Conservation (phyloP, 2,113 vertebrate species). For the Rhinichthys klamathensis region DNA sequence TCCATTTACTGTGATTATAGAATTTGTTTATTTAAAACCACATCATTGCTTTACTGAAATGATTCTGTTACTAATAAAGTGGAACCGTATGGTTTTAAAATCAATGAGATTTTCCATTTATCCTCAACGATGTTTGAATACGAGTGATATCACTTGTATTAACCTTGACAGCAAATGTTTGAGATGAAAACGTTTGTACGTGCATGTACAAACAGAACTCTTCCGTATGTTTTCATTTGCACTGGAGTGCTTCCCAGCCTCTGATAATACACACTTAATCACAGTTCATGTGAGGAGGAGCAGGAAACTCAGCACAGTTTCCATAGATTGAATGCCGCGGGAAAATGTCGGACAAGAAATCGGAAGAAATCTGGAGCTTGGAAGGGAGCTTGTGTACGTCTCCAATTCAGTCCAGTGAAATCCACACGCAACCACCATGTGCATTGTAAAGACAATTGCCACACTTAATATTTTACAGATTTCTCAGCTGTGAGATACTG, state of each 20-base stretch:
- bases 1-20: too few species aligned
- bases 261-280: neutral
- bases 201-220: neutral
- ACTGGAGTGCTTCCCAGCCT: conserved; percentile 1
- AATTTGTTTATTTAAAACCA: conserved; percentile 1
- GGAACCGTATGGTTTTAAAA: conserved; percentile 13
- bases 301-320: too few species aligned
- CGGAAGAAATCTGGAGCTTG: neutral
- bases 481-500: neutral
- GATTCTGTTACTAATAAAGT: neutral
- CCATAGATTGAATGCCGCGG: too few species aligned
- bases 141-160: neutral
- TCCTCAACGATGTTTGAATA: neutral
- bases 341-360: neutral
- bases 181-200: neutral
- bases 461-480: neutral
- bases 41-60: neutral
- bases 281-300: neutral
- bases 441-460: conserved; percentile 12
- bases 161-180: neutral
- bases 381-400: neutral
- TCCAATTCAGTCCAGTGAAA: neutral
- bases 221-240: neutral
- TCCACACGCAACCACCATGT: conserved; percentile 6
- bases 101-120: neutral